Conservation (phyloP, 1,140 invertebrate species). For the Nephila pilipes region DNA sequence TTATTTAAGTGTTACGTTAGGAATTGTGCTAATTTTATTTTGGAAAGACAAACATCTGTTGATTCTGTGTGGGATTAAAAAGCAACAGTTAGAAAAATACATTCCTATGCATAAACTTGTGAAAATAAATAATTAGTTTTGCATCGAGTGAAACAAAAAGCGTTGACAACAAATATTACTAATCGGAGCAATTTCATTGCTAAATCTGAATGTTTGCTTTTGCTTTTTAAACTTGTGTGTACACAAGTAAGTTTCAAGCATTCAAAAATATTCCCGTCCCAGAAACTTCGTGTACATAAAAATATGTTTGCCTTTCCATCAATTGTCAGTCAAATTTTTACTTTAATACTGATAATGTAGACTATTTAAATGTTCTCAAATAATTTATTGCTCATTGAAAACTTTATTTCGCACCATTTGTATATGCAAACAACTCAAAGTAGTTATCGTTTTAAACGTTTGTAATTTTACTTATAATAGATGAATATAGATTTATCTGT, state of each 20-base stretch:
- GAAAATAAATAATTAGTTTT: background rate
- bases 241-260: background rate
- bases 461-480: slow-evolving; percentile 55
- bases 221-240: background rate
- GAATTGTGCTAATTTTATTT: background rate
- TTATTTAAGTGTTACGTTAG: slow-evolving; percentile 4
- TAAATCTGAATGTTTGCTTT: background rate
- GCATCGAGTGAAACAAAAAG: too few relatives aligned
- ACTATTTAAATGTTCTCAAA: background rate
- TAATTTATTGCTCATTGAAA: slow-evolving; percentile 56
- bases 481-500: slow-evolving; percentile 52
- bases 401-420: slow-evolving; percentile 62
- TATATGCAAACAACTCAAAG: slow-evolving; percentile 68
- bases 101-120: too few relatives aligned
- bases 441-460: slow-evolving; percentile 41
- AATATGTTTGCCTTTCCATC: slow-evolving; percentile 69
- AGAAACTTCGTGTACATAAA: background rate
- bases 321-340: slow-evolving; percentile 45
- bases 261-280: slow-evolving; percentile 55
- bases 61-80: background rate
- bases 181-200: too few relatives aligned
- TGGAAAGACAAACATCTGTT: slow-evolving; percentile 66
- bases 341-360: slow-evolving; percentile 59
- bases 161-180: too few relatives aligned
- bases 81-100: background rate